Conservation (phyloP, 2,113 vertebrate species). For the Pyxicephalus adspersus region DNA sequence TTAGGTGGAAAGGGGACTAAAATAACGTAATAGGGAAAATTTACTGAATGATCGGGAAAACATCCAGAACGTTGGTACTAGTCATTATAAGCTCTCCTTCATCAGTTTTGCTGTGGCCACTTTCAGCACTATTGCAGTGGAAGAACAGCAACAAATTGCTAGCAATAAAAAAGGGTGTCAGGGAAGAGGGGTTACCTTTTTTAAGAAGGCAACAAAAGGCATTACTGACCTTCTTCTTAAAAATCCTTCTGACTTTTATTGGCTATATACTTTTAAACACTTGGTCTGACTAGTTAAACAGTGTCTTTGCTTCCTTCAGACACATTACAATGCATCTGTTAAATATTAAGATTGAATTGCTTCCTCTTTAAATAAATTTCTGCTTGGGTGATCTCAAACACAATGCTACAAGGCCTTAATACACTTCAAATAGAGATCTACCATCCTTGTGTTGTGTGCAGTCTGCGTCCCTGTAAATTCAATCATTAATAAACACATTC, state of each 20-base stretch:
- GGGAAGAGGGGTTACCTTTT: no score
- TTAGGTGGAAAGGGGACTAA: no score
- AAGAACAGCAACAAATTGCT: no score
- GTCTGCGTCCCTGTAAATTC: constrained; percentile 38
- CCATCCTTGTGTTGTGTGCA: constrained; percentile 12
- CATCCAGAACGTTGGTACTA: no score
- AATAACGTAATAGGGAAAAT: no score
- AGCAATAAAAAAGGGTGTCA: no score
- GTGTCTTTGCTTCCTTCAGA: not conserved
- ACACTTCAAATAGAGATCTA: not conserved
- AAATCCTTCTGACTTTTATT: not conserved
- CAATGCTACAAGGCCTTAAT: constrained; percentile 28
- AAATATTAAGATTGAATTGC: constrained; percentile 24
- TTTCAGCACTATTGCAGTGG: no score
- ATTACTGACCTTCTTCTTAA: not conserved
- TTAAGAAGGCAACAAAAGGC: not conserved
- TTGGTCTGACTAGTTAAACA: not conserved
- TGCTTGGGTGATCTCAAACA: constrained; percentile 15
- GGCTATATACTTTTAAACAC: not conserved
- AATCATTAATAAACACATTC: constrained; percentile 38
- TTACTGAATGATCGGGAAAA: no score
- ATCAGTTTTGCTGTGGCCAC: no score
- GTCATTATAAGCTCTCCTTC: no score
- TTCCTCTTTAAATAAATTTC: constrained; percentile 7
- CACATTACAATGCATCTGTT: constrained; percentile 16